Evolutionary conservation across 2,113 vertebrate species (phyloP).

Genomic region (Myotis lucifugus): DNA sequence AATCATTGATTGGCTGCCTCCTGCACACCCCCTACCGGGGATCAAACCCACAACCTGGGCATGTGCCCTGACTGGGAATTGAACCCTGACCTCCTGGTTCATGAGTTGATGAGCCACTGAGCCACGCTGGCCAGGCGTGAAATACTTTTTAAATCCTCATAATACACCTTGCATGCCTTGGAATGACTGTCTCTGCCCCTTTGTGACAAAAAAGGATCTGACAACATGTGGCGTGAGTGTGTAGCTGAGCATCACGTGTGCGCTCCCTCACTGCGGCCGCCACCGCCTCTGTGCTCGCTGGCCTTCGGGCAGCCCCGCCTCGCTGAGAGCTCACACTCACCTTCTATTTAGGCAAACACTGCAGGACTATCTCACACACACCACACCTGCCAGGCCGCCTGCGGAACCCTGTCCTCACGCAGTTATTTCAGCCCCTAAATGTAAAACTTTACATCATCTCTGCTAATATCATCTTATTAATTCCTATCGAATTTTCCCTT

Average conservation of each 20-base stretch:
- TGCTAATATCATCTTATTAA: conserved; percentile 15
- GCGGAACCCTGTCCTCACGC: not conserved
- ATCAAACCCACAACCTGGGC: too few species aligned
- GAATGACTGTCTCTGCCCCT: not conserved
- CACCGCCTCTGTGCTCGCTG: not conserved
- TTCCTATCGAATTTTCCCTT: conserved; percentile 15
- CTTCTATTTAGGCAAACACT: not conserved
- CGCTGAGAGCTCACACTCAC: not conserved
- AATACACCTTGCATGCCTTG: not conserved
- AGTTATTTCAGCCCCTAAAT: not conserved
- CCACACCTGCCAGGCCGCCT: too few species aligned
- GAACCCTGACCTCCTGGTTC: too few species aligned
- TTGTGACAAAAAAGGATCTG: not conserved
- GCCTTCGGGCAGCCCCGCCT: not conserved
- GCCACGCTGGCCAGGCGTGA: not conserved
- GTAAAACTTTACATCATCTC: not conserved
- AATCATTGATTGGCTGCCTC: too few species aligned
- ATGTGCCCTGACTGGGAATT: too few species aligned
- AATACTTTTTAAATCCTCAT: not conserved
- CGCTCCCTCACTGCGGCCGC: too few species aligned
- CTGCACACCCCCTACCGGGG: too few species aligned
- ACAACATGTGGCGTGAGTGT: not conserved
- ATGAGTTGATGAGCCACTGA: too few species aligned
- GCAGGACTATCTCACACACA: not conserved
- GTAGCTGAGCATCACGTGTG: accelerated